phyloP scores from a whole-genome alignment of 92 coral and sea anemone species.

The Nematostella vectensis region DNA sequence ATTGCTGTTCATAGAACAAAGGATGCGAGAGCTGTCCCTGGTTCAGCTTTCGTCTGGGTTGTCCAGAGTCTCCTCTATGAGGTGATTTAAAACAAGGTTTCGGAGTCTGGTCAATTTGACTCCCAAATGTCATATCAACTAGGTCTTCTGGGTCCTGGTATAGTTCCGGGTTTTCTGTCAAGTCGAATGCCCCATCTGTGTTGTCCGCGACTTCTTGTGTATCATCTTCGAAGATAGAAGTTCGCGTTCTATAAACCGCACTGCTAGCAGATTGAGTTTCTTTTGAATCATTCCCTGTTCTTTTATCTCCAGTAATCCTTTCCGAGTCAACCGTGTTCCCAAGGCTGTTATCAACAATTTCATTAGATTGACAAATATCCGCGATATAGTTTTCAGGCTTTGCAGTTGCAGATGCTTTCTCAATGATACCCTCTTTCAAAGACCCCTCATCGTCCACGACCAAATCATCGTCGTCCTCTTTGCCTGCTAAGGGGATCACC shows the following conservation, averaged over 20 bases:
- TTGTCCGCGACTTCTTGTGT: slow-evolving; percentile 27
- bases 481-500: slow-evolving; percentile 25
- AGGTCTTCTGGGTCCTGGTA: slow-evolving; percentile 23
- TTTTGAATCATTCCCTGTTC: not conserved
- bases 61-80: too few species aligned
- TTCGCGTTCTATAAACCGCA: slow-evolving; percentile 4
- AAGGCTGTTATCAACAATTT: not conserved
- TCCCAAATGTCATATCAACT: slow-evolving; percentile 30
- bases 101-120: slow-evolving; percentile 7
- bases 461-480: slow-evolving; percentile 21
- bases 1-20: too few species aligned
- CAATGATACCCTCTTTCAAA: not conserved
- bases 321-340: not conserved
- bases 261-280: not conserved
- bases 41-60: too few species aligned
- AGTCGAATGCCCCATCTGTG: slow-evolving; percentile 12
- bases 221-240: slow-evolving; percentile 8
- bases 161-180: slow-evolving; percentile 5
- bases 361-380: not conserved
- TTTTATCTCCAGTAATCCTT: not conserved
- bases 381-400: not conserved
- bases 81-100: not conserved
- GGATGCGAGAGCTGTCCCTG: too few species aligned
- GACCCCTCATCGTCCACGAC: not conserved
- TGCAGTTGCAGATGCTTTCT: not conserved